phyloP scores from a whole-genome alignment of 2,113 vertebrate genomes.

The Aleadryas rufinucha region DNA sequence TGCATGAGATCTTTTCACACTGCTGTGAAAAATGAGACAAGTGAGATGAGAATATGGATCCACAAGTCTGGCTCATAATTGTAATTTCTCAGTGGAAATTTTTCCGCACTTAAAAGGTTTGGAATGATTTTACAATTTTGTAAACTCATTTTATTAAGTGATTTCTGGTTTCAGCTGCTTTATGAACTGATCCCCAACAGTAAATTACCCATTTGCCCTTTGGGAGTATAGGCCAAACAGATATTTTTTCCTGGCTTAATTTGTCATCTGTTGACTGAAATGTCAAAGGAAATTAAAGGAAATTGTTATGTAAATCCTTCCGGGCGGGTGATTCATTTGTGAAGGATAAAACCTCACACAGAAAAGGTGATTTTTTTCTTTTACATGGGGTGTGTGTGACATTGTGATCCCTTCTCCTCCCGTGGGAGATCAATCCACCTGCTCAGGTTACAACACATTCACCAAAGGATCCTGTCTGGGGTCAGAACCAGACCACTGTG shows the following conservation, averaged over 20 bases:
- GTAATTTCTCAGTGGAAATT: conserved; percentile 26
- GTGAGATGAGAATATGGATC: background rate
- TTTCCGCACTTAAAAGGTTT: background rate
- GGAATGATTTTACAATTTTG: conserved; percentile 7
- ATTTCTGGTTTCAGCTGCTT: conserved; percentile 21
- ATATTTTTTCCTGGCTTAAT: conserved; percentile 41
- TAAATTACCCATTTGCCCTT: conserved; percentile 30
- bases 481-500: fast-evolving
- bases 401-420: background rate
- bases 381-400: fast-evolving
- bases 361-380: background rate
- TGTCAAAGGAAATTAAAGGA: conserved; percentile 62
- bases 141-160: conserved; percentile 29
- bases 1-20: background rate
- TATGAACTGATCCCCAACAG: conserved; percentile 11
- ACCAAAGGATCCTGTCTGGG: background rate
- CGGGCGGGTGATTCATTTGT: background rate
- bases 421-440: background rate
- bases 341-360: background rate
- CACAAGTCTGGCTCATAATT: background rate
- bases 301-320: conserved; percentile 33
- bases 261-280: conserved; percentile 50
- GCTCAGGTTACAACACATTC: fast-evolving
- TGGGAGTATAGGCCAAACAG: conserved; percentile 37
- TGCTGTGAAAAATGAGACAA: background rate